phyloP scores from a whole-genome alignment of 2,888 invertebrate genomes.

The Clunio marinus region DNA sequence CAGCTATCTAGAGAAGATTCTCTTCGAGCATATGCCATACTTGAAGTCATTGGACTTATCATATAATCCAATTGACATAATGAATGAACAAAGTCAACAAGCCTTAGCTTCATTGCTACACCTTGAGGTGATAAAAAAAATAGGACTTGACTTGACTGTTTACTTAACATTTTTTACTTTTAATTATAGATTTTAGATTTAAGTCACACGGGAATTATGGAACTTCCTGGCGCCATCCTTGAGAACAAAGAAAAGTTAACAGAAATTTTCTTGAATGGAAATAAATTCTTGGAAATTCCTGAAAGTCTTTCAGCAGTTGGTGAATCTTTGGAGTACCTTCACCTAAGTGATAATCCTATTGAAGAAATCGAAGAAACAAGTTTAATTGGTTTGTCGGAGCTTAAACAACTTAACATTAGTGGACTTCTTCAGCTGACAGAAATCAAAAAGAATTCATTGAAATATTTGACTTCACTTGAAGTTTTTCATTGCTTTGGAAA shows the following conservation, averaged over 20 bases:
- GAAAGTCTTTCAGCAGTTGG: slow-evolving; percentile 55
- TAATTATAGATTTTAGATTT: slow-evolving; percentile 54
- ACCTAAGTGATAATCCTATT: slow-evolving; percentile 61
- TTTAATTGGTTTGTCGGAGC: slow-evolving; percentile 57
- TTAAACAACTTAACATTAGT: slow-evolving; percentile 59
- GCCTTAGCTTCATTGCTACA: slow-evolving; percentile 56
- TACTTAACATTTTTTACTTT: background rate
- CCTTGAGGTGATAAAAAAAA: slow-evolving; percentile 61
- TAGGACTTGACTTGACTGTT: background rate
- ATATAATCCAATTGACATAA: slow-evolving; percentile 58
- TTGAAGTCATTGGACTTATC: slow-evolving; percentile 59
- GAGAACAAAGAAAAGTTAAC: slow-evolving; percentile 54
- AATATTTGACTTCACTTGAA: slow-evolving; percentile 50
- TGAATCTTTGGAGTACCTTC: slow-evolving; percentile 56
- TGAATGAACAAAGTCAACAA: slow-evolving; percentile 59
- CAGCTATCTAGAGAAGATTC: slow-evolving; percentile 57
- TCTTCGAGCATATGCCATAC: slow-evolving; percentile 63
- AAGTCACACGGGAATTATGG: slow-evolving; percentile 57
- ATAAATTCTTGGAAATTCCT: slow-evolving; percentile 59
- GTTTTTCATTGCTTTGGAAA: slow-evolving; percentile 55
- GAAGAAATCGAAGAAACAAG: slow-evolving; percentile 57
- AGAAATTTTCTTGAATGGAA: slow-evolving; percentile 59
- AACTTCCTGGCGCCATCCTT: slow-evolving; percentile 56
- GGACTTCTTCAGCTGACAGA: slow-evolving; percentile 56
- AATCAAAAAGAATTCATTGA: slow-evolving; percentile 56